Conservation (phyloP, 2,797 vertebrate genomes). For the Halcyon smyrnensis region DNA sequence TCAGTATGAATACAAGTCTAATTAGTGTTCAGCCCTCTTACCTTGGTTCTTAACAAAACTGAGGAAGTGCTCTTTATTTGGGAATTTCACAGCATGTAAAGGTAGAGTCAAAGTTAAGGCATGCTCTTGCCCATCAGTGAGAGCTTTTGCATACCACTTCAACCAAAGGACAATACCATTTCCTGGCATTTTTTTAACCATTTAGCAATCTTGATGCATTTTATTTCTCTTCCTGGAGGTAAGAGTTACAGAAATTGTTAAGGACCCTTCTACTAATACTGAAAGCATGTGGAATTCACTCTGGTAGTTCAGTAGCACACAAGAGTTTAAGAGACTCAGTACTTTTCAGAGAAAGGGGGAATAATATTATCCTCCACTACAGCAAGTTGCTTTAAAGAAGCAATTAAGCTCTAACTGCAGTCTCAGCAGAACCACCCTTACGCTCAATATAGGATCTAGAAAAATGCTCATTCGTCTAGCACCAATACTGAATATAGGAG, state of each 20-base stretch:
- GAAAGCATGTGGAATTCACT: neutral
- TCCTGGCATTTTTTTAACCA: neutral
- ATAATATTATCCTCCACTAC: neutral
- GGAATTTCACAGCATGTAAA: neutral
- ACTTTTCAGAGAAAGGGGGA: neutral
- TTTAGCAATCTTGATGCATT: neutral
- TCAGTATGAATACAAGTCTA: neutral
- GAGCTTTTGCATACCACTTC: neutral
- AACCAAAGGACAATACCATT: neutral
- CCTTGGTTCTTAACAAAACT: neutral
- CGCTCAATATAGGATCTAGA: neutral
- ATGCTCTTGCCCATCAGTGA: neutral
- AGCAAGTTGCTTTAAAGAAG: neutral
- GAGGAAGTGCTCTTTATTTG: neutral
- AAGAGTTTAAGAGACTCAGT: neutral
- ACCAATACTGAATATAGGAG: neutral
- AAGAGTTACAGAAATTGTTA: neutral
- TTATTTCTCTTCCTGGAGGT: neutral
- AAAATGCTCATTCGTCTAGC: neutral
- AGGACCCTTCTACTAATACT: neutral
- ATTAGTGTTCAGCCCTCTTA: neutral
- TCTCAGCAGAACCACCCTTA: conserved; percentile 1
- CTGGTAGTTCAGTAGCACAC: neutral
- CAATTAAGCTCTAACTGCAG: neutral
- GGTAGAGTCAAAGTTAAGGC: neutral